Percentiles rank a stretch among this genome's conserved stretches.
Evolutionary conservation across 2,797 vertebrate genomes (phyloP).

Genomic region (Sciaenops ocellatus): DNA sequence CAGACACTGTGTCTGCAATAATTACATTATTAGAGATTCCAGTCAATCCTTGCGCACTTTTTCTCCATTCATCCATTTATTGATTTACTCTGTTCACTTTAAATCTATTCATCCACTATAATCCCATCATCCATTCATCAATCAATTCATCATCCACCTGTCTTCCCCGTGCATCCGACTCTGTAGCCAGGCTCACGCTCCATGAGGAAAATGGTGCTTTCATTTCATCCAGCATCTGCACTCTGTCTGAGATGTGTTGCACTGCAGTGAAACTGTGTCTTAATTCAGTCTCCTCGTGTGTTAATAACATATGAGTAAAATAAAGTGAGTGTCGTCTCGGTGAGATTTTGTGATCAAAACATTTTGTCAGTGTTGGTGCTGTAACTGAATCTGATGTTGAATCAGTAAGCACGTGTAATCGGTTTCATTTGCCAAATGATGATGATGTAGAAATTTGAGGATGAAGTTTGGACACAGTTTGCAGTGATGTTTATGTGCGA

Average conservation of each 20-base stretch:
- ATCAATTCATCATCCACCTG: constrained; percentile 42
- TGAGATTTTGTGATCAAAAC: constrained; percentile 21
- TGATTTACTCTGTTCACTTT: constrained; percentile 53
- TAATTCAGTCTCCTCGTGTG: too few relatives aligned
- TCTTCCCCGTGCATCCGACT: constrained; percentile 21
- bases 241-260: not conserved
- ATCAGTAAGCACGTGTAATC: constrained; percentile 3
- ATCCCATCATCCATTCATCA: constrained; percentile 63
- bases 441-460: not conserved
- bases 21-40: constrained; percentile 23
- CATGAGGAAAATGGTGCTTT: not conserved
- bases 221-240: not conserved
- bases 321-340: not conserved
- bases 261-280: too few relatives aligned
- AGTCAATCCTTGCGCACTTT: constrained; percentile 27
- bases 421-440: constrained; percentile 8
- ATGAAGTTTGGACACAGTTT: constrained; percentile 14
- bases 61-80: constrained; percentile 43
- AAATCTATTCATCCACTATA: constrained; percentile 46
- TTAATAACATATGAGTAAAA: constrained; percentile 5
- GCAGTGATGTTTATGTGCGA: constrained; percentile 7
- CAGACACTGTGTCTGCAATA: not conserved
- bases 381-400: not conserved
- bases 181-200: constrained; percentile 24
- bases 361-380: constrained; percentile 4